A percentile compares a stretch with the other conserved stretches of the same genome.
These are phyloP conservation scores for Bungarus multicinctus DNA, from an alignment of 2,113 vertebrate species.

Conservation along the genomic window DNA sequence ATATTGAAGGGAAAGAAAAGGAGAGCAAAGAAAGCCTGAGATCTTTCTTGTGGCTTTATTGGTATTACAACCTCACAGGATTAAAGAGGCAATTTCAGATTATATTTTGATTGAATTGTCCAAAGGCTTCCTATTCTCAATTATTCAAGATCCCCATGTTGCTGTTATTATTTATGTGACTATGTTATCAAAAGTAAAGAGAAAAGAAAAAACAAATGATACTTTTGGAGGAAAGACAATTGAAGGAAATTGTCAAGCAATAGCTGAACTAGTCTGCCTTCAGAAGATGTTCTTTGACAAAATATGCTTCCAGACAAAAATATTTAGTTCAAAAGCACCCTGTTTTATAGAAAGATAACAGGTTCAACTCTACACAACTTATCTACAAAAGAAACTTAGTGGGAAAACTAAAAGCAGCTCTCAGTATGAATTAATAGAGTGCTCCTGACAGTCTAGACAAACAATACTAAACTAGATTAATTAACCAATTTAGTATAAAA, in stretches of 20 bases:
- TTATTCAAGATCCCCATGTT: neutral
- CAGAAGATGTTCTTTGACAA: neutral
- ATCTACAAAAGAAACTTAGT: neutral
- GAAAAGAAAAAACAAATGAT: neutral
- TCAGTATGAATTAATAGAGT: neutral
- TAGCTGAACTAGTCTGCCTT: neutral
- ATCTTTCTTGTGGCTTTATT: neutral
- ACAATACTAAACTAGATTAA: neutral
- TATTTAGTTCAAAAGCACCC: neutral
- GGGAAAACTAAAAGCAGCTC: neutral
- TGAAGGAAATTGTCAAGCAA: too few species aligned
- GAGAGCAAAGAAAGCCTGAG: neutral
- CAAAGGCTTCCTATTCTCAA: neutral
- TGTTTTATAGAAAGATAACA: neutral
- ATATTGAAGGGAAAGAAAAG: neutral
- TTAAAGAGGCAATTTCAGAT: neutral
- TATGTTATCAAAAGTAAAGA: neutral
- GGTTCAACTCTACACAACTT: neutral
- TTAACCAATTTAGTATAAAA: neutral
- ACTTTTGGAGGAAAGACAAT: neutral
- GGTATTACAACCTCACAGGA: neutral
- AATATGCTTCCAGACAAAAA: neutral
- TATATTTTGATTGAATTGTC: neutral
- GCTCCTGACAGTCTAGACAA: too few species aligned
- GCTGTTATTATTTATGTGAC: neutral